Evolutionary conservation across 2,113 vertebrate species (phyloP).

Genomic region (Pipra filicauda): DNA sequence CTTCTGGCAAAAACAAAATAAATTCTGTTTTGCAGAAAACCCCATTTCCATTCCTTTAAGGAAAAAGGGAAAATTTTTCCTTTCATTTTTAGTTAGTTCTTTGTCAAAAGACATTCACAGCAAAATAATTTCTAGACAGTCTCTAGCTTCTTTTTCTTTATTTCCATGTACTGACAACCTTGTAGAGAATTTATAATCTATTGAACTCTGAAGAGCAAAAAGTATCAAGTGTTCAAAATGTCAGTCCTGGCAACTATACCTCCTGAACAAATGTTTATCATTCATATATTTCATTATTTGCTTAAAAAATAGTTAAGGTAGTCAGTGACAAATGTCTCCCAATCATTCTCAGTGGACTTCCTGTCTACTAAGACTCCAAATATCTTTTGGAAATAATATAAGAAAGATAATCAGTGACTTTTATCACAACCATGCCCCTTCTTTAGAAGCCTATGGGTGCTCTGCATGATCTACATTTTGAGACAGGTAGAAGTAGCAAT

Average conservation of each 20-base stretch:
- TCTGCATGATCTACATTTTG: neutral
- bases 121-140: neutral
- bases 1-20: neutral
- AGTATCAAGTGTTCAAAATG: neutral
- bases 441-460: neutral
- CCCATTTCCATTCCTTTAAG: rapidly evolving
- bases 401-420: neutral
- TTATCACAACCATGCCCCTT: neutral
- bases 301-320: neutral
- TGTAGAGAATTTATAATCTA: neutral
- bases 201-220: neutral
- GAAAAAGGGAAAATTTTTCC: neutral
- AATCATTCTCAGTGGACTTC: slow-evolving; percentile 3
- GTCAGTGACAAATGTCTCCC: slow-evolving; percentile 11
- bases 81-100: neutral
- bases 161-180: neutral
- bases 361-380: neutral
- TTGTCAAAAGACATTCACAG: neutral
- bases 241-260: neutral
- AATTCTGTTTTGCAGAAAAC: neutral
- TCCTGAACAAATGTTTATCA: neutral
- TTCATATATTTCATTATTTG: neutral
- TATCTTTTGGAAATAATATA: neutral
- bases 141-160: neutral
- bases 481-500: neutral